Percentiles rank a stretch among this genome's conserved stretches.
Conservation (phyloP, 2,888 invertebrate species). For the Dicycla oo region DNA sequence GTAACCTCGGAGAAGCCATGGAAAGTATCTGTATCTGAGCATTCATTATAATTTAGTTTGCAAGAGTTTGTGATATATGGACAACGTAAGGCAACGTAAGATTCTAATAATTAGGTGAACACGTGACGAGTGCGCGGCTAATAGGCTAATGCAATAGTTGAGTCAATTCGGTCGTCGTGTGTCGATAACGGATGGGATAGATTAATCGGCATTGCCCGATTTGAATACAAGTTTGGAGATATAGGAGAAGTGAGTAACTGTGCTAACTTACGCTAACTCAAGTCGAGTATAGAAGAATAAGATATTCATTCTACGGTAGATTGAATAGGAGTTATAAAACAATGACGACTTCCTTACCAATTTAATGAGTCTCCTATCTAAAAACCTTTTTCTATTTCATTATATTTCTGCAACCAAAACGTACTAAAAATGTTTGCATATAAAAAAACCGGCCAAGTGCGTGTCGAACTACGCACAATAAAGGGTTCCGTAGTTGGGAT, state of each 20-base stretch:
- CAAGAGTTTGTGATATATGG: not conserved
- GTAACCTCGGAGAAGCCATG: too few species aligned
- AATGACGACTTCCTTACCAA: too few species aligned
- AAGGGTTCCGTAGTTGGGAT: too few species aligned
- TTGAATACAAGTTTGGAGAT: conserved; percentile 1
- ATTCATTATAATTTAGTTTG: not conserved
- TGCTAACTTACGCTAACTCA: too few species aligned
- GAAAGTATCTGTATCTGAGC: not conserved
- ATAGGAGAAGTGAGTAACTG: not conserved
- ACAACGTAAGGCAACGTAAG: not conserved
- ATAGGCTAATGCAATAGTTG: conserved; percentile 34
- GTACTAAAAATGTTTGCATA: not conserved
- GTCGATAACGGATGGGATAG: conserved; percentile 22
- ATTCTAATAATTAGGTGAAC: not conserved
- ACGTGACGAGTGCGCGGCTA: conserved; percentile 11
- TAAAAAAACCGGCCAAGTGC: too few species aligned
- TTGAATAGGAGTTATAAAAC: not conserved
- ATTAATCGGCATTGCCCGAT: conserved; percentile 12
- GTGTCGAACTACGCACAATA: too few species aligned
- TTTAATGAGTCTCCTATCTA: not conserved
- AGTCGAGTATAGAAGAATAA: not conserved
- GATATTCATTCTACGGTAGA: not conserved
- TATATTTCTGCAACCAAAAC: not conserved
- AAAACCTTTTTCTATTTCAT: not conserved
- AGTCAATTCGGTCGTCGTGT: conserved; percentile 16